These are phyloP conservation scores for Sceloporus undulatus DNA, from an alignment of 2,113 vertebrate genomes.

Conservation along the genomic window DNA sequence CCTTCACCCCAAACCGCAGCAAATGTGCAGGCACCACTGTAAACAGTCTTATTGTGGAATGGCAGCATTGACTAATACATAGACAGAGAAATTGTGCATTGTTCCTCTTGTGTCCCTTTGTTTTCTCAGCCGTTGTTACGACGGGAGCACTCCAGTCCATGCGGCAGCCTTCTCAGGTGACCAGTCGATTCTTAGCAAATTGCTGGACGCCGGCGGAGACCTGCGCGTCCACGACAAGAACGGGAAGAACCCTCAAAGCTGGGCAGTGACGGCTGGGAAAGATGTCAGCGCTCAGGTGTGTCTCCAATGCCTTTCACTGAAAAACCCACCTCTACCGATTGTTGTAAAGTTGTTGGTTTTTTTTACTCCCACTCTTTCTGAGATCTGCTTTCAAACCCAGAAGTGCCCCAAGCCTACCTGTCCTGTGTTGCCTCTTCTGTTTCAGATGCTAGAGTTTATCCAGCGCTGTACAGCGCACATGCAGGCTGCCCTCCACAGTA, in stretches of 20 bases:
- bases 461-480: slow-evolving; percentile 81
- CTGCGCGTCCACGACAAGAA: slow-evolving; percentile 82
- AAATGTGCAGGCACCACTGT: not conserved
- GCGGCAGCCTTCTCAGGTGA: slow-evolving; percentile 88
- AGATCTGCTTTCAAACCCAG: accelerated
- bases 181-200: slow-evolving; percentile 81
- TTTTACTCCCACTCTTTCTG: not conserved
- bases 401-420: not conserved
- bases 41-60: not conserved
- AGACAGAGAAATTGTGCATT: not conserved
- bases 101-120: not conserved
- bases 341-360: not conserved
- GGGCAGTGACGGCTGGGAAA: slow-evolving; percentile 82
- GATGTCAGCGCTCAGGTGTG: slow-evolving; percentile 78
- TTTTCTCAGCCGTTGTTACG: slow-evolving; percentile 82
- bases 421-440: not conserved
- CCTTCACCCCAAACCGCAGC: no score
- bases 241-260: slow-evolving; percentile 78
- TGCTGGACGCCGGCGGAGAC: slow-evolving; percentile 88
- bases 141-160: slow-evolving; percentile 87
- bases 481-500: slow-evolving; percentile 78
- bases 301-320: not conserved
- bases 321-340: no score
- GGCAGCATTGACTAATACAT: no score
- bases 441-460: slow-evolving; percentile 86